A percentile compares a stretch with the other conserved stretches of the same genome.
Evolutionary conservation across 2,113 vertebrate genomes (phyloP).

Genomic region (Crotalus viridis): DNA sequence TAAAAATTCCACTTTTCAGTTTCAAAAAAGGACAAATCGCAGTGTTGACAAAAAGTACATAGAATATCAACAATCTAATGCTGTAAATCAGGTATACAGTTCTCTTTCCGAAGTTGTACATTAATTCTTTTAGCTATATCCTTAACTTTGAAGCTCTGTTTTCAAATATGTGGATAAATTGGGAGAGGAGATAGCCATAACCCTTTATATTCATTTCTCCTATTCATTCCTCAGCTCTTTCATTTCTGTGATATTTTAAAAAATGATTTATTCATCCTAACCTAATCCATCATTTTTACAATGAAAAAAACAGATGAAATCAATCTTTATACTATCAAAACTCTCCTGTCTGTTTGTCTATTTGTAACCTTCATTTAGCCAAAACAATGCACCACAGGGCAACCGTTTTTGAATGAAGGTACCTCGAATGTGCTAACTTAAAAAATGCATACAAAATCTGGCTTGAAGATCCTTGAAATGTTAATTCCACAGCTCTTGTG

Average conservation of each 20-base stretch:
- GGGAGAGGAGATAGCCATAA: not conserved
- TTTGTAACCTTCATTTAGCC: no score
- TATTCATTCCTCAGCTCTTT: not conserved
- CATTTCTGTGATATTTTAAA: not conserved
- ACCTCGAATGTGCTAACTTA: no score
- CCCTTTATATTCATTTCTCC: not conserved
- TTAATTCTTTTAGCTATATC: not conserved
- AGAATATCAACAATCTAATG: not conserved
- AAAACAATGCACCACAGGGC: no score
- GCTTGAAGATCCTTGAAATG: no score
- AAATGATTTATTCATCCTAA: not conserved
- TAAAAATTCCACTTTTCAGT: not conserved
- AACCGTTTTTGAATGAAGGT: no score
- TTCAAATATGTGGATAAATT: not conserved
- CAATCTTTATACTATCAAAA: not conserved
- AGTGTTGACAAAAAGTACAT: not conserved
- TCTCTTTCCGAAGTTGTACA: not conserved
- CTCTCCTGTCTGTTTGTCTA: no score
- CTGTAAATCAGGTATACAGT: not conserved
- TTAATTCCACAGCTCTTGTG: no score
- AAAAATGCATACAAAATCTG: no score
- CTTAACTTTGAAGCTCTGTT: not conserved
- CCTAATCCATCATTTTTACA: not conserved
- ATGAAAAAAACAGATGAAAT: not conserved
- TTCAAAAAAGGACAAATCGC: not conserved